Percentiles rank a stretch among this genome's conserved stretches.
Conservation (phyloP, 2,113 vertebrate genomes). For the Pionites leucogaster region DNA sequence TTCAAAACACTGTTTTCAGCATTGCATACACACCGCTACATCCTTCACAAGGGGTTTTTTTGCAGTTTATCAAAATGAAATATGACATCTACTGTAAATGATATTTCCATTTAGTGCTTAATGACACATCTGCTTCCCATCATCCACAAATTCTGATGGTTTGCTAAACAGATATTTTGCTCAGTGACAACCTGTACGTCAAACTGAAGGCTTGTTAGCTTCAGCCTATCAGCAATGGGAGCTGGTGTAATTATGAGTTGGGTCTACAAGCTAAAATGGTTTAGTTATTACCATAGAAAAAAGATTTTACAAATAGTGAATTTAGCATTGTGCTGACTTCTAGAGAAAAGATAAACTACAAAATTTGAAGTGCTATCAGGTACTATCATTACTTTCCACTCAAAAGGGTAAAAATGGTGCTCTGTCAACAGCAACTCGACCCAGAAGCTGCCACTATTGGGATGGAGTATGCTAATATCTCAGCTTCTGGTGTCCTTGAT, state of each 20-base stretch:
- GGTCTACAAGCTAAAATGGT: neutral
- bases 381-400: neutral
- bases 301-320: neutral
- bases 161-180: conserved; percentile 15
- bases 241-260: neutral
- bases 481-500: neutral
- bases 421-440: neutral
- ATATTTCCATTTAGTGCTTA: conserved; percentile 38
- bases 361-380: neutral
- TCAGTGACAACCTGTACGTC: neutral
- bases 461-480: neutral
- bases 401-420: neutral
- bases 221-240: neutral
- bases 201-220: neutral
- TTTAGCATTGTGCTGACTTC: neutral
- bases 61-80: conserved; percentile 40
- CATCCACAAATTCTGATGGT: neutral
- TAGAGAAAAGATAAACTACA: neutral
- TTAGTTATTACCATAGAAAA: neutral
- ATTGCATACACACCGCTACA: neutral
- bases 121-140: conserved; percentile 31
- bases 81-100: conserved; percentile 44
- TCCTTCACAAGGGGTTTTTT: neutral
- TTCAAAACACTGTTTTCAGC: conserved; percentile 11
- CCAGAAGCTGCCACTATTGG: neutral